phyloP scores from a whole-genome alignment of 2,888 invertebrate species.

The Chrysotoxum bicinctum region DNA sequence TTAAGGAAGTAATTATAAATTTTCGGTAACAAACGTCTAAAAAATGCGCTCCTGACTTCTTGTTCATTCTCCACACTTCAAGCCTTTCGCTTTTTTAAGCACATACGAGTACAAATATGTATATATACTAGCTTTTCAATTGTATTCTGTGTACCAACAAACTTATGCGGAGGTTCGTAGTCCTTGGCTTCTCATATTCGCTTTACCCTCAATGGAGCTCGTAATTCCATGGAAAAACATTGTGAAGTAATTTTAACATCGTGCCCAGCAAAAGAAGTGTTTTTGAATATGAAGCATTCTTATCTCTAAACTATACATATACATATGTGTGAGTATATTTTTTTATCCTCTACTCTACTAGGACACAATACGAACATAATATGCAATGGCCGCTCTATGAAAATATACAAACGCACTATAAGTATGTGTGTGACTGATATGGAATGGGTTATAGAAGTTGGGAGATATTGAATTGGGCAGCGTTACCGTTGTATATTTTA shows the following conservation, averaged over 20 bases:
- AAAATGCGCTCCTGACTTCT: neutral
- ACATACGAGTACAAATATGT: no score
- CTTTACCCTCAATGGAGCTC: slow-evolving; percentile 68
- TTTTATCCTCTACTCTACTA: neutral
- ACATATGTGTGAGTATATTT: neutral
- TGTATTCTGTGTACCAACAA: slow-evolving; percentile 40
- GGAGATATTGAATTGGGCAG: no score
- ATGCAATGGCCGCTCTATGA: neutral
- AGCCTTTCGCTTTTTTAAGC: slow-evolving; percentile 17
- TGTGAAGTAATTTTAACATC: slow-evolving; percentile 60
- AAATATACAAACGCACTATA: neutral
- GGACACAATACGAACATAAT: neutral
- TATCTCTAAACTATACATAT: neutral
- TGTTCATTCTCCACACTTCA: neutral
- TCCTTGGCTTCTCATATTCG: slow-evolving; percentile 54
- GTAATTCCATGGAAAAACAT: slow-evolving; percentile 69
- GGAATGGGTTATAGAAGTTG: no score
- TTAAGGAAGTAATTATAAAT: no score
- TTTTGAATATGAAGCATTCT: neutral
- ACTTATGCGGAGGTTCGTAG: slow-evolving; percentile 44
- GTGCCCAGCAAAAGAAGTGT: slow-evolving; percentile 2
- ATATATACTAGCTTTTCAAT: slow-evolving; percentile 49
- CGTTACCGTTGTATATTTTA: no score
- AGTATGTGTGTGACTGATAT: neutral
- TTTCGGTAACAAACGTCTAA: no score